Conservation (phyloP, 2,888 invertebrate genomes). For the Lamproptera curius region DNA sequence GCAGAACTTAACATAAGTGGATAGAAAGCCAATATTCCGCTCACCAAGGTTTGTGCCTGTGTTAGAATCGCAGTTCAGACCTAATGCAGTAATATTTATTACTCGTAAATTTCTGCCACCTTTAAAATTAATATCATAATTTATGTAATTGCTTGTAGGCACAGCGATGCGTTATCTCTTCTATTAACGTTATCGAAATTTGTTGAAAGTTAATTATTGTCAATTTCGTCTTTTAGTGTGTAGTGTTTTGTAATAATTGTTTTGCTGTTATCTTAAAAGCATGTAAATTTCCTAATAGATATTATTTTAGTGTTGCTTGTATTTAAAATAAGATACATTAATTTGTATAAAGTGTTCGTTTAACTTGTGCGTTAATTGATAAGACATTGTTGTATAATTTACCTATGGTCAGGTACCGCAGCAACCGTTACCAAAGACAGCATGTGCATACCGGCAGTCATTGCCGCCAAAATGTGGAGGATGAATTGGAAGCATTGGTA, state of each 20-base stretch:
- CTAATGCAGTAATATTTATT: slow-evolving; percentile 14
- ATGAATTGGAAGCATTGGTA: slow-evolving; percentile 89
- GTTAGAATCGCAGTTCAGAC: slow-evolving; percentile 16
- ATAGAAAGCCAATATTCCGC: slow-evolving; percentile 13
- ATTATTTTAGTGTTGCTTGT: too few species aligned
- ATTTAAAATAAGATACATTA: too few species aligned
- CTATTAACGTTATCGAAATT: too few species aligned
- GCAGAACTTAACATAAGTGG: slow-evolving; percentile 9
- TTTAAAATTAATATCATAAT: slow-evolving; percentile 6
- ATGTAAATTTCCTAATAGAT: too few species aligned
- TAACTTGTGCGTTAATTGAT: too few species aligned
- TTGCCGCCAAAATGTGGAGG: slow-evolving; percentile 85
- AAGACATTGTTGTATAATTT: too few species aligned
- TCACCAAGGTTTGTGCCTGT: slow-evolving; percentile 10
- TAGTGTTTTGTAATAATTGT: too few species aligned
- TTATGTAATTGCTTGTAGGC: too few species aligned
- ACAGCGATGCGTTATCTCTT: too few species aligned
- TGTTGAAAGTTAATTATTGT: too few species aligned
- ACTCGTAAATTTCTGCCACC: slow-evolving; percentile 6
- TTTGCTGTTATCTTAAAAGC: too few species aligned
- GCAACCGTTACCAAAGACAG: slow-evolving; percentile 88
- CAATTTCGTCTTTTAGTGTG: too few species aligned
- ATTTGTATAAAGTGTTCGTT: not conserved
- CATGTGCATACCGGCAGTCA: slow-evolving; percentile 91
- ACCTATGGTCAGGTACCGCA: slow-evolving; percentile 86